These are phyloP conservation scores for Invenusta paracnida DNA, from an alignment of 2,888 invertebrate species.

Conservation along the genomic window DNA sequence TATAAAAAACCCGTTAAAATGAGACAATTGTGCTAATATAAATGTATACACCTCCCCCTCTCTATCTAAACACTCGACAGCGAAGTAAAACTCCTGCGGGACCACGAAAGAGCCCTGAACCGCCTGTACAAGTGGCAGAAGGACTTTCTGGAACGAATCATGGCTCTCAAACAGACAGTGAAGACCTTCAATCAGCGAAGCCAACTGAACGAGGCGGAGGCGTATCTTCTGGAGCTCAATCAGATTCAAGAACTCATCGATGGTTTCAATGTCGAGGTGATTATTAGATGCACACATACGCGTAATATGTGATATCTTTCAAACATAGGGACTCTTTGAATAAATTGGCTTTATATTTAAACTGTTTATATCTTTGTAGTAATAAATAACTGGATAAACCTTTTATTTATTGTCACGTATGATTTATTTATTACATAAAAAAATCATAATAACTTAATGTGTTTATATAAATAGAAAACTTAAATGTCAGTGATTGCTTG, in stretches of 20 bases:
- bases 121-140: constrained; percentile 53
- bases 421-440: no score
- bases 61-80: constrained; percentile 48
- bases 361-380: no score
- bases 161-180: constrained; percentile 51
- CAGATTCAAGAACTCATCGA: constrained; percentile 53
- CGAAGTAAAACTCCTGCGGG: constrained; percentile 54
- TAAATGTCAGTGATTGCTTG: no score
- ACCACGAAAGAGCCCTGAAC: constrained; percentile 55
- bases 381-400: no score
- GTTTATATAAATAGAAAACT: no score
- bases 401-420: no score
- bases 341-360: no score
- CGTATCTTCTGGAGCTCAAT: constrained; percentile 52
- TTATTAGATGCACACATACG: background rate
- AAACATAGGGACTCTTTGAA: background rate
- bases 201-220: constrained; percentile 57
- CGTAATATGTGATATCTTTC: no score
- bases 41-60: no score
- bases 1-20: no score
- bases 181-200: constrained; percentile 55
- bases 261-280: constrained; percentile 55
- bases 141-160: constrained; percentile 50
- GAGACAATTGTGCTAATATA: no score
- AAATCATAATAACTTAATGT: no score